Conservation (phyloP, 2,888 invertebrate genomes). For the Erpobdella octoculata region DNA sequence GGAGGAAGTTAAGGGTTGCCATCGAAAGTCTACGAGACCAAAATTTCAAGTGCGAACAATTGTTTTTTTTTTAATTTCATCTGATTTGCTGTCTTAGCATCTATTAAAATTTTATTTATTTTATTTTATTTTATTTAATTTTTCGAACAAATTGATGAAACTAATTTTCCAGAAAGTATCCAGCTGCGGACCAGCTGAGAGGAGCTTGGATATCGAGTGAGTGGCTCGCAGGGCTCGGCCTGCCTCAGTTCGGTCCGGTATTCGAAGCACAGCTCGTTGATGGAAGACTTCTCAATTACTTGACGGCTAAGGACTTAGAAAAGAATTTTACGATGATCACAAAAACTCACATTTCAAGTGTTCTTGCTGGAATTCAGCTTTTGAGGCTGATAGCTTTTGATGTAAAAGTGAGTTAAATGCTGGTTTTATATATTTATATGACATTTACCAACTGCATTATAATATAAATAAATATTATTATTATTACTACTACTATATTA, state of each 20-base stretch:
- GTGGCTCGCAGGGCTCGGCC: slow-evolving; percentile 82
- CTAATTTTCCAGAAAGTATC: slow-evolving; percentile 22
- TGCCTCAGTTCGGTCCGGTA: slow-evolving; percentile 78
- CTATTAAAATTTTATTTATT: neutral
- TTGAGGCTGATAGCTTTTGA: slow-evolving; percentile 85
- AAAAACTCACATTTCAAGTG: slow-evolving; percentile 87
- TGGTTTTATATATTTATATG: neutral
- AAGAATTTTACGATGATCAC: slow-evolving; percentile 83
- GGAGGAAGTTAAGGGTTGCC: slow-evolving; percentile 81
- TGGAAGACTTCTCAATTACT: slow-evolving; percentile 81
- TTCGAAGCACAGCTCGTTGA: slow-evolving; percentile 83
- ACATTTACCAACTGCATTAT: no score
- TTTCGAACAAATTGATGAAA: neutral
- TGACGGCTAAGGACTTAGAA: slow-evolving; percentile 86
- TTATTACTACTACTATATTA: no score
- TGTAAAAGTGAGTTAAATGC: slow-evolving; percentile 46
- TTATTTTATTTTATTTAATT: slow-evolving; percentile 8
- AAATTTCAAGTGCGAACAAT: neutral
- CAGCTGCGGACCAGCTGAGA: slow-evolving; percentile 59
- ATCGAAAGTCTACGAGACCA: slow-evolving; percentile 75
- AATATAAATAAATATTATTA: no score
- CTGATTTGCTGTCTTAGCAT: neutral
- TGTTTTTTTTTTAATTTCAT: neutral
- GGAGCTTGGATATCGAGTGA: slow-evolving; percentile 89
- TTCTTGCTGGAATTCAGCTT: slow-evolving; percentile 85